Evolutionary conservation across 2,113 vertebrate genomes (phyloP).

Genomic region (Isichthys henryi): DNA sequence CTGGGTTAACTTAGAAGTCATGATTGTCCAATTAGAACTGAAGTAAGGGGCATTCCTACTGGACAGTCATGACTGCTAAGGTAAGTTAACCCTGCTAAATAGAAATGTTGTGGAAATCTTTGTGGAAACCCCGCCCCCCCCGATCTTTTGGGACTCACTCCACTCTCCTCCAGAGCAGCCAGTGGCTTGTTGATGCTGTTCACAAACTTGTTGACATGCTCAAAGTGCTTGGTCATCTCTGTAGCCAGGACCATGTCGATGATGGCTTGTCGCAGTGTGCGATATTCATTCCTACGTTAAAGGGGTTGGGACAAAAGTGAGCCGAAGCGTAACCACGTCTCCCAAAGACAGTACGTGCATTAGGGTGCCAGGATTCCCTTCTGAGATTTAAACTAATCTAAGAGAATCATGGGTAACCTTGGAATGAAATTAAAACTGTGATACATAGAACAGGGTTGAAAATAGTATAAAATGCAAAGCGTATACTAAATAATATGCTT

Average conservation of each 20-base stretch:
- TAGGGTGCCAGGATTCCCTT: neutral
- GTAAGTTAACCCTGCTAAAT: neutral
- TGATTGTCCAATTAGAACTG: neutral
- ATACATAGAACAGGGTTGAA: neutral
- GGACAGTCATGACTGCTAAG: neutral
- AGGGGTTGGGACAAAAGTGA: neutral
- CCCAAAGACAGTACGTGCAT: neutral
- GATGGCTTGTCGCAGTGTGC: slow-evolving; percentile 83
- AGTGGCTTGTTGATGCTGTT: slow-evolving; percentile 97
- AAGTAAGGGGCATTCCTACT: neutral
- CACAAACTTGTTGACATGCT: slow-evolving; percentile 97
- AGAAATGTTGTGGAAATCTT: neutral
- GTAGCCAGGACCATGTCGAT: slow-evolving; percentile 98
- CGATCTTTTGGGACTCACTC: slow-evolving; percentile 60
- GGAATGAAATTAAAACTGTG: neutral
- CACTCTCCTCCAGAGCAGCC: slow-evolving; percentile 76
- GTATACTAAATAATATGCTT: neutral
- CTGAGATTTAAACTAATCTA: neutral
- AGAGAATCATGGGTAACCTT: neutral
- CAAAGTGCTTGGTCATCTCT: slow-evolving; percentile 98
- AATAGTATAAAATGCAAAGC: neutral
- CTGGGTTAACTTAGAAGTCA: too few relatives aligned
- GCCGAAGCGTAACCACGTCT: neutral
- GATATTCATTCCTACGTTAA: slow-evolving; percentile 80
- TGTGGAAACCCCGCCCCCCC: neutral